Conservation (phyloP, 1,140 invertebrate species). For the Zelostemma sp. region DNA sequence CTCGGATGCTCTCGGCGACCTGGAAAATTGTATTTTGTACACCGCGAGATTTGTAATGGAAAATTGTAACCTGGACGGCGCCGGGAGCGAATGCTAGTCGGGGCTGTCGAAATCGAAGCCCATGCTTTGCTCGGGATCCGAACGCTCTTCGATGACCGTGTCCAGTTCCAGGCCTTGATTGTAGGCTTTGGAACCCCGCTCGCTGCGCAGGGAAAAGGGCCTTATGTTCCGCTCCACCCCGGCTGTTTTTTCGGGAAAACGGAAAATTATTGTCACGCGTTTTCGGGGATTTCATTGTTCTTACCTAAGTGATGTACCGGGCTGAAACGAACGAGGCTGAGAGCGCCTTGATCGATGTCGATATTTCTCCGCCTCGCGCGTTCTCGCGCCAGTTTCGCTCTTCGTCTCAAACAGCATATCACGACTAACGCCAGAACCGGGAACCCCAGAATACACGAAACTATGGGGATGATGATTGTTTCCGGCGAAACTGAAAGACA, state of each 20-base stretch:
- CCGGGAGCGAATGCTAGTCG: conserved; percentile 64
- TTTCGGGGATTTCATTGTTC: not conserved
- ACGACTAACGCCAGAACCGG: conserved; percentile 85
- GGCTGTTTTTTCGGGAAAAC: conserved; percentile 46
- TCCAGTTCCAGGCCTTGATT: conserved; percentile 80
- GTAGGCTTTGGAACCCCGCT: conserved; percentile 75
- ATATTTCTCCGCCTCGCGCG: conserved; percentile 82
- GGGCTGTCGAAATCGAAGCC: conserved; percentile 64
- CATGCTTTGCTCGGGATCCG: conserved; percentile 79
- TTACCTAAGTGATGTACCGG: conserved; percentile 79
- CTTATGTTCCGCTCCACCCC: conserved; percentile 72
- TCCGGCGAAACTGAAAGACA: conserved; percentile 88
- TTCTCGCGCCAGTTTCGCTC: conserved; percentile 85
- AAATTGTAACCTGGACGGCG: conserved; percentile 54
- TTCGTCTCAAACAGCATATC: conserved; percentile 86
- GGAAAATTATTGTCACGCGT: not conserved
- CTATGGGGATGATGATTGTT: conserved; percentile 88
- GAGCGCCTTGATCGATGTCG: conserved; percentile 82
- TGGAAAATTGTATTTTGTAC: conserved; percentile 23
- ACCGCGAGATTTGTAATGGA: too few relatives aligned
- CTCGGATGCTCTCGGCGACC: conserved; percentile 61
- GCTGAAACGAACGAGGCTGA: conserved; percentile 84
- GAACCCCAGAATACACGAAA: conserved; percentile 90
- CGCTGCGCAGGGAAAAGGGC: conserved; percentile 77
- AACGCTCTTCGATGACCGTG: conserved; percentile 84